phyloP scores from a whole-genome alignment of 2,113 vertebrate genomes.

The Microtus montanus region DNA sequence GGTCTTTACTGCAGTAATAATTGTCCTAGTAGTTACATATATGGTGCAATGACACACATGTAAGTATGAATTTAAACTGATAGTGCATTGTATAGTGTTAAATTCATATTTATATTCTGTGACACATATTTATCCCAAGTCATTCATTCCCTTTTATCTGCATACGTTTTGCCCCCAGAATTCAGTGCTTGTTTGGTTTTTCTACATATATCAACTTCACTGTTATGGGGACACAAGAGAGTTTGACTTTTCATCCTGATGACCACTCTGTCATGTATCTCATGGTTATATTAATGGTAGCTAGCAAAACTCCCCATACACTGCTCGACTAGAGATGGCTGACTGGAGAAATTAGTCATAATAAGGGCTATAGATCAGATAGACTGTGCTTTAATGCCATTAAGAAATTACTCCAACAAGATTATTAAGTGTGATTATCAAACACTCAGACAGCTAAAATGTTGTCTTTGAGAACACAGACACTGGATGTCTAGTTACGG shows the following conservation, averaged over 20 bases:
- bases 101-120: neutral
- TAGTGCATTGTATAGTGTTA: conserved; percentile 20
- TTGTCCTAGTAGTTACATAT: neutral
- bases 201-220: neutral
- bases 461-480: conserved; percentile 66
- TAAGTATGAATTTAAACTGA: neutral
- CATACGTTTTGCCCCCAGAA: neutral
- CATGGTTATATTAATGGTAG: neutral
- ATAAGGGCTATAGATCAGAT: conserved; percentile 48
- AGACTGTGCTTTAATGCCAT: conserved; percentile 30
- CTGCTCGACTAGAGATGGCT: neutral
- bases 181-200: neutral
- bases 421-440: conserved; percentile 71
- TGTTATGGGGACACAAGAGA: neutral
- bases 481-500: conserved; percentile 54
- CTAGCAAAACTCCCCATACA: neutral
- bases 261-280: neutral
- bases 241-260: conserved; percentile 27
- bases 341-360: conserved; percentile 49
- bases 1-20: neutral
- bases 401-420: conserved; percentile 66
- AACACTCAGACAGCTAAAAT: conserved; percentile 62
- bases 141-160: neutral
- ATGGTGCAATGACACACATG: neutral
- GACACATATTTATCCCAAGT: neutral